Evolutionary conservation across 2,888 invertebrate genomes (phyloP).

Genomic region (Caenorhabditis sp.): DNA sequence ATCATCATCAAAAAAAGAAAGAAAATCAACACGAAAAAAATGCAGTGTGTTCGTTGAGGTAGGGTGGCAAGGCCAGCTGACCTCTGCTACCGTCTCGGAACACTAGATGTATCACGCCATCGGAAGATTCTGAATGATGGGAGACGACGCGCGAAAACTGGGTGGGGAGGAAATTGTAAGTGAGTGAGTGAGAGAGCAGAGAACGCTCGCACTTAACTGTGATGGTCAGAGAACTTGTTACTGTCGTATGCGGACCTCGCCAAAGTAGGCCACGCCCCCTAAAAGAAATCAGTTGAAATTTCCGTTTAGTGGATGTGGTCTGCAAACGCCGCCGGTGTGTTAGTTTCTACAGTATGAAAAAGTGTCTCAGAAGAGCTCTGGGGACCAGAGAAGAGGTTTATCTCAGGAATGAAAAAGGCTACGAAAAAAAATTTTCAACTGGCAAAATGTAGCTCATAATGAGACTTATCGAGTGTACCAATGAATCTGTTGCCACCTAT

Average conservation of each 20-base stretch:
- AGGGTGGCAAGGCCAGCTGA: slow-evolving; percentile 28
- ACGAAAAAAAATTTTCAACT: no score
- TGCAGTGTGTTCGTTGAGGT: slow-evolving; percentile 30
- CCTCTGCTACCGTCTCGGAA: slow-evolving; percentile 24
- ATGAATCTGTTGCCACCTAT: no score
- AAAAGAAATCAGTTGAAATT: no score
- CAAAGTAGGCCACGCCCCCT: no score
- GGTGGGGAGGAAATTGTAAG: neutral
- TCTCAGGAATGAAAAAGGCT: no score
- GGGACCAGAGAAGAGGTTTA: no score
- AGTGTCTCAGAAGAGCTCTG: no score
- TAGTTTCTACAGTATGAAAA: no score
- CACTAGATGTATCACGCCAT: slow-evolving; percentile 45
- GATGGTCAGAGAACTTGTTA: neutral
- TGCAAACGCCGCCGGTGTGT: no score
- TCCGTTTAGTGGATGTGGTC: no score
- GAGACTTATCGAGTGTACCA: no score
- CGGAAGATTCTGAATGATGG: slow-evolving; percentile 17
- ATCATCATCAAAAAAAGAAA: neutral
- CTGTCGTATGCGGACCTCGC: neutral
- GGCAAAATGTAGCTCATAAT: no score
- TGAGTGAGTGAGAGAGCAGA: slow-evolving; percentile 21
- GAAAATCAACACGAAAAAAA: neutral
- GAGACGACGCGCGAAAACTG: slow-evolving; percentile 13
- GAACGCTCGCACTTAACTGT: slow-evolving; percentile 31